Conservation (phyloP, 30 jellyfish, hydroid and myxozoan genomes). For the Haliclystus octoradiatus region DNA sequence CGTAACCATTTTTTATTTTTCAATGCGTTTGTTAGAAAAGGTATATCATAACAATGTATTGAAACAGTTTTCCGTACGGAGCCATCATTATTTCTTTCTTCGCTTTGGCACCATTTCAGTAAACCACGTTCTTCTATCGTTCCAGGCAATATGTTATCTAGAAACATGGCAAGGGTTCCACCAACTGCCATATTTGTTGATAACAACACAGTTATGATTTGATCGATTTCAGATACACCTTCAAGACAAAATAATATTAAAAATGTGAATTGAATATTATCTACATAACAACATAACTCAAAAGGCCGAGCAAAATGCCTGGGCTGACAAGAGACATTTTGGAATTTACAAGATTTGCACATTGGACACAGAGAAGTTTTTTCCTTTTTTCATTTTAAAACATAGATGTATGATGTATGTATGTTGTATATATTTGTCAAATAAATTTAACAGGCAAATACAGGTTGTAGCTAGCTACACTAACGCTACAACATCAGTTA, state of each 20-base stretch:
- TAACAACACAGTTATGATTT: slow-evolving; percentile 48
- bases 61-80: neutral
- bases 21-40: slow-evolving; percentile 19
- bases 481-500: no score
- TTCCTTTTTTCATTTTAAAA: no score
- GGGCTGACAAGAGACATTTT: no score
- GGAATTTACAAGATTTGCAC: no score
- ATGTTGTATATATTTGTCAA: no score
- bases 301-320: no score
- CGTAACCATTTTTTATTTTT: slow-evolving; percentile 27
- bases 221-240: slow-evolving; percentile 55
- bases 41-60: slow-evolving; percentile 51
- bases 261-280: neutral
- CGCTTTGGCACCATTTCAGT: slow-evolving; percentile 33
- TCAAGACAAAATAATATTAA: neutral
- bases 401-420: no score
- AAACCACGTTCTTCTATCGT: slow-evolving; percentile 68
- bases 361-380: no score
- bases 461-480: no score
- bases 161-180: slow-evolving; percentile 44
- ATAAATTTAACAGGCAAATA: no score
- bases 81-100: neutral
- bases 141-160: slow-evolving; percentile 67
- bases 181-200: slow-evolving; percentile 72
- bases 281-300: no score